Percentiles rank a stretch among this genome's conserved stretches.
Evolutionary conservation across 2,113 vertebrate species (phyloP).

Genomic region (Esox niger): DNA sequence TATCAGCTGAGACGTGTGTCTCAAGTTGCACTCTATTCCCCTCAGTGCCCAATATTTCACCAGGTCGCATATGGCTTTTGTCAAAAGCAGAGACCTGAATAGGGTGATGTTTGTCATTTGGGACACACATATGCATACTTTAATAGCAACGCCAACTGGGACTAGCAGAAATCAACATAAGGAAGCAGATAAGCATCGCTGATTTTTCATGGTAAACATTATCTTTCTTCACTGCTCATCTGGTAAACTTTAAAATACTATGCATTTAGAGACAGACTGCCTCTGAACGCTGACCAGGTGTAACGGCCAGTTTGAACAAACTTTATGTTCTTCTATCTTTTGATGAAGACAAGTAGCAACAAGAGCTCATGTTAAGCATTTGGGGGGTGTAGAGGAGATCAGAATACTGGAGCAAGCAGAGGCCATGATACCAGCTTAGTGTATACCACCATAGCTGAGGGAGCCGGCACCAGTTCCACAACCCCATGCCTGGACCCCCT

Average conservation of each 20-base stretch:
- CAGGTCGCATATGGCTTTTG: too few relatives aligned
- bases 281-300: not conserved
- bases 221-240: conserved; percentile 35
- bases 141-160: conserved; percentile 60
- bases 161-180: conserved; percentile 54
- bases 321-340: not conserved
- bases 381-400: too few relatives aligned
- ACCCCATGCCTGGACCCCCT: too few relatives aligned
- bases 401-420: not conserved
- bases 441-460: conserved; percentile 48
- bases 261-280: conserved; percentile 19
- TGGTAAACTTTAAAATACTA: conserved; percentile 16
- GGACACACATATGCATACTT: conserved; percentile 59
- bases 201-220: conserved; percentile 60
- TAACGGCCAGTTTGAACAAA: conserved; percentile 1
- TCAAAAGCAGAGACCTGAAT: too few relatives aligned
- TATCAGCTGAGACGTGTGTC: not conserved
- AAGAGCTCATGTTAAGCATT: not conserved
- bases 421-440: not conserved
- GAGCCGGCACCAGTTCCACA: conserved; percentile 38
- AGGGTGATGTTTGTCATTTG: too few relatives aligned
- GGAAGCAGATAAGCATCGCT: conserved; percentile 63
- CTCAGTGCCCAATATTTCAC: conserved; percentile 8
- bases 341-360: not conserved
- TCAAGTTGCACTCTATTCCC: not conserved